Base-by-base conservation (phyloP, 2,888 invertebrate species). In the Hermodice carunculata region DNA sequence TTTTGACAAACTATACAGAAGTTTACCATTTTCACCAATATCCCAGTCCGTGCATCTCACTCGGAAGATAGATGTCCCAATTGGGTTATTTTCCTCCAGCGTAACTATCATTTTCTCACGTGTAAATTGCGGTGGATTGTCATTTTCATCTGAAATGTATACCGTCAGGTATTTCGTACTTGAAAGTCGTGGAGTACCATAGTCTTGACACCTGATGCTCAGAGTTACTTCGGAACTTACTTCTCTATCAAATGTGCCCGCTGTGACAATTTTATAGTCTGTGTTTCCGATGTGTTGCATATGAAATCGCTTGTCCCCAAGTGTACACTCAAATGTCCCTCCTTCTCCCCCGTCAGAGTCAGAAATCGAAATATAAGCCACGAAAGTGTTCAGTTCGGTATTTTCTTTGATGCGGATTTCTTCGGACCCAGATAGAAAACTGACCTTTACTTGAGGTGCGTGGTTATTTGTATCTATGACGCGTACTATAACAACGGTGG, bases 401-500 rank as follows among this genome's bases (percentile, higher is more conserved):
- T 19, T 29, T 31, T 60, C 60, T 3, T 37, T 37, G 37, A 60
- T 44, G 37, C 37, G 29, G 14, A 52, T 34, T 22, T 28, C 43
- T 28, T 43, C 51, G 22, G 51, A 51, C n/a, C 28, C 22, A 26
- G 37, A 52, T 14, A 94, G 40, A 22, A 60, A 60, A 48, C 61
- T 65, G 40, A 65, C 42, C 19, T 29, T 54, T 34, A 65, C 52
- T 14, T 60, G 54, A 17, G 64, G 64, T 8, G 51, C 51, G n/a
- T 58, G 34, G 54, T 65, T 54, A 37, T 65, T 65, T 37, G 48
- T 44, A 49, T 65, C 64, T 14, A 40, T 34, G 29, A 65, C 46
- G 19, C 53, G 71, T 14, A 78, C 67, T 53, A 68, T 91, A 89
- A 82, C 76, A 2, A 72, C 66, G 3, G 96, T 94, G 79, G 91